These are phyloP conservation scores for Thryonomys swinderianus DNA, from an alignment of 2,113 vertebrate species.

Conservation along the genomic window DNA sequence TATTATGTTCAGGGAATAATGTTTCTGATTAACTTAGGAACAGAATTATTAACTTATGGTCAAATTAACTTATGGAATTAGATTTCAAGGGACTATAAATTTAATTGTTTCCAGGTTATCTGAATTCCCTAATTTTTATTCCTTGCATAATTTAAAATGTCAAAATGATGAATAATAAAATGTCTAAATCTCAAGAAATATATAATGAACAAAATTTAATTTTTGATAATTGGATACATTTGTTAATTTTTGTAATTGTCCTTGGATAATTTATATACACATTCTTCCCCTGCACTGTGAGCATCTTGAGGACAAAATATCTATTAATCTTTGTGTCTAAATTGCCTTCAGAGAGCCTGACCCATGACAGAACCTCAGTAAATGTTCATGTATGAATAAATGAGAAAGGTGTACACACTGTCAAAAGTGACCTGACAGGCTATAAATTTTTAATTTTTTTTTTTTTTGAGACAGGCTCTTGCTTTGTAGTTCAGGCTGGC, in stretches of 20 bases:
- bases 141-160: slow-evolving; percentile 67
- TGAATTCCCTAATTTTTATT: slow-evolving; percentile 55
- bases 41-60: slow-evolving; percentile 64
- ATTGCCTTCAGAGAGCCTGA: slow-evolving; percentile 18
- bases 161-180: slow-evolving; percentile 63
- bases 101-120: slow-evolving; percentile 71
- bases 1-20: slow-evolving; percentile 81
- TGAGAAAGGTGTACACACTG: neutral
- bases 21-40: slow-evolving; percentile 65
- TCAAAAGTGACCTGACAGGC: slow-evolving; percentile 1
- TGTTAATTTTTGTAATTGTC: neutral
- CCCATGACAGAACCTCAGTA: neutral
- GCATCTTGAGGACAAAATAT: neutral
- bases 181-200: slow-evolving; percentile 32
- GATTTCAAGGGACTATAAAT: slow-evolving; percentile 68
- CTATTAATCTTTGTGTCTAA: neutral
- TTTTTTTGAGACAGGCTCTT: too few relatives aligned
- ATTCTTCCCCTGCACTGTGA: neutral
- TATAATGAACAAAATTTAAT: slow-evolving; percentile 54
- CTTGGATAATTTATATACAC: neutral
- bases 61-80: slow-evolving; percentile 63
- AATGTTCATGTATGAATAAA: neutral
- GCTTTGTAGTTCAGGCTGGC: too few relatives aligned
- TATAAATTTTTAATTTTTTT: neutral
- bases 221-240: slow-evolving; percentile 9